Evolutionary conservation across 2,888 invertebrate genomes (phyloP), one percentile per base, ranked within the genome.

Genomic region (Smittia aterrima): DNA sequence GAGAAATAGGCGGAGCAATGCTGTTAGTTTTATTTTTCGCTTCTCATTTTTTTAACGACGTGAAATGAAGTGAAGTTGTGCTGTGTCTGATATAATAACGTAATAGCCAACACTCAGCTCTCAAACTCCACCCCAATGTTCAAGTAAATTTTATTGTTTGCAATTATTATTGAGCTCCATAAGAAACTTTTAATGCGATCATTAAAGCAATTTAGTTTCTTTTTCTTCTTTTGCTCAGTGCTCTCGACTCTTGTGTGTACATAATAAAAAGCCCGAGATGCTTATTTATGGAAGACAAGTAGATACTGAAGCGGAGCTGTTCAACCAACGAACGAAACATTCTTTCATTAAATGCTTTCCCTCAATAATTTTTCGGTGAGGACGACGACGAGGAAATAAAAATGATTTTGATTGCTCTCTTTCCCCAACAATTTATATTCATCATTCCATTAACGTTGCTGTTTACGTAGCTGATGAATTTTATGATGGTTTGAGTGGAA

Each of bases 161-260:
- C 72, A 72, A 72, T 72, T 62, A 71, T 40, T 41, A 53, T 27
- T 40, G 53, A 71, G 70, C 70, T 53, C 27, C 70, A 71, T 71
- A 72, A 62, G 62, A 72, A 72, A 72, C 54, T 72, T 72, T 72
- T 72, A 72, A 72, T 72, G 72, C 72, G 72, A 72, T 72, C 72
- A 72, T 72, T 72, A 72, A 53, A 72, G 72, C 72, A 72, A 72
- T 72, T 72, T 72, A 72, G 72, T 72, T 72, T 72, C 25, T 70
- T 64, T 25, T 72, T 18, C 54, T 71, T 54, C 20, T n/a, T n/a
- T n/a, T 53, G 25, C 53, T 41, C 68, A n/a, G 16, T 47, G 18
- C 9, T 20, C 20, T 58, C 9, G 18, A 18, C 58, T 25, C 27
- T 64, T 27, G 18, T 58, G 58, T 58, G 58, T 58, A 58, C 22